Conservation (phyloP, 2,888 invertebrate species). For the Diogma glabrata region DNA sequence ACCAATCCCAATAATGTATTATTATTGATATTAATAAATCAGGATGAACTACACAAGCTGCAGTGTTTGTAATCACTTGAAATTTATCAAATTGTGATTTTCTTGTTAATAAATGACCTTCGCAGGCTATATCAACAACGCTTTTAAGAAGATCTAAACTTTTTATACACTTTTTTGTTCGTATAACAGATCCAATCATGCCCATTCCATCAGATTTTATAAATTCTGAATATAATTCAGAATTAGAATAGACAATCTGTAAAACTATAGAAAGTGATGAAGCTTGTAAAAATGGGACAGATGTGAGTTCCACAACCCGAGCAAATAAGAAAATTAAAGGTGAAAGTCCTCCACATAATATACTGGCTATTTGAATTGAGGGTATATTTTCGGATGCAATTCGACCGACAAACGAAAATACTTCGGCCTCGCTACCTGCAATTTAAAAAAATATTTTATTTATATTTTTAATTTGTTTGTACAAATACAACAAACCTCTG, state of each 20-base stretch:
- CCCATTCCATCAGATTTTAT: conserved; percentile 43
- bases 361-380: conserved; percentile 31
- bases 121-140: conserved; percentile 54
- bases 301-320: conserved; percentile 52
- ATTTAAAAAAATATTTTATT: neutral
- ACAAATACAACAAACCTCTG: neutral
- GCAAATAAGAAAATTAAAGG: conserved; percentile 56
- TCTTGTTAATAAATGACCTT: conserved; percentile 41
- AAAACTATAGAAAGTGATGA: conserved; percentile 47
- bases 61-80: conserved; percentile 36
- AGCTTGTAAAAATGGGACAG: conserved; percentile 48
- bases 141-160: conserved; percentile 49
- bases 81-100: conserved; percentile 32
- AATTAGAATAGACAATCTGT: conserved; percentile 46
- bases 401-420: conserved; percentile 29
- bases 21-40: conserved; percentile 41
- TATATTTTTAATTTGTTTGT: neutral
- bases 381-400: conserved; percentile 25
- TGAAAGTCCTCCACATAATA: conserved; percentile 46
- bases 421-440: conserved; percentile 25
- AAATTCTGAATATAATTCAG: conserved; percentile 48
- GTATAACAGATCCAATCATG: conserved; percentile 49
- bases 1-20: conserved; percentile 43
- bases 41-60: conserved; percentile 43
- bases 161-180: conserved; percentile 45